phyloP scores from a whole-genome alignment of 2,797 vertebrate genomes.

The Anableps anableps region DNA sequence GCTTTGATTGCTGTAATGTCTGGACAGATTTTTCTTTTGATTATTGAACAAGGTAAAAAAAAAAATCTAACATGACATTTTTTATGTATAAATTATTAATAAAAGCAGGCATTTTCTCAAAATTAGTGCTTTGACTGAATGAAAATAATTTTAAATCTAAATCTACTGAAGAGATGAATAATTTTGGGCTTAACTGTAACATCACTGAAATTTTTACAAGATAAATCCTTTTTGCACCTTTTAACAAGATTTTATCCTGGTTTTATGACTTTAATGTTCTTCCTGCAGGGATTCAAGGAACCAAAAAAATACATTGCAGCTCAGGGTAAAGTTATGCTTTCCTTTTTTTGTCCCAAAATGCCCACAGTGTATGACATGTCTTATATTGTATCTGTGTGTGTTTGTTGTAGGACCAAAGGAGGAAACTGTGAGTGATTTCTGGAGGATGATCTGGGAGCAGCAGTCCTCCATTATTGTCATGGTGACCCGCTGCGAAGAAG shows the following conservation, averaged over 20 bases:
- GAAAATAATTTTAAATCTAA: not conserved
- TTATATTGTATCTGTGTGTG: not conserved
- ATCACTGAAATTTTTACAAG: not conserved
- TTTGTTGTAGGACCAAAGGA: constrained; percentile 90
- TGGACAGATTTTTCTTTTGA: not conserved
- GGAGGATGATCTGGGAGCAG: constrained; percentile 99
- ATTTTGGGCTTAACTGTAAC: not conserved
- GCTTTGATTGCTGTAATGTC: not conserved
- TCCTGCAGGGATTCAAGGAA: constrained; percentile 93
- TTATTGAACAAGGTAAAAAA: not conserved
- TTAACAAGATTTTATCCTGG: not conserved
- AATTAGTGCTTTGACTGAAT: not conserved
- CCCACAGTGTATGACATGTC: not conserved
- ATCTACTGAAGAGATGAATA: not conserved
- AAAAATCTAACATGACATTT: not conserved
- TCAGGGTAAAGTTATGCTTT: constrained; percentile 85
- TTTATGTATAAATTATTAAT: not conserved
- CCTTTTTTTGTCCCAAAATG: not conserved
- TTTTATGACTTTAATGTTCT: not conserved
- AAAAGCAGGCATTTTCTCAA: not conserved
- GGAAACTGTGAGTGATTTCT: constrained; percentile 93
- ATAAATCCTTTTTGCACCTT: not conserved
- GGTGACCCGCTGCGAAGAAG: constrained; percentile 97
- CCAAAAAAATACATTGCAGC: constrained; percentile 96
- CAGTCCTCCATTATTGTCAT: constrained; percentile 96